Conservation (phyloP, 2,888 invertebrate species). For the Epirrita christyi region DNA sequence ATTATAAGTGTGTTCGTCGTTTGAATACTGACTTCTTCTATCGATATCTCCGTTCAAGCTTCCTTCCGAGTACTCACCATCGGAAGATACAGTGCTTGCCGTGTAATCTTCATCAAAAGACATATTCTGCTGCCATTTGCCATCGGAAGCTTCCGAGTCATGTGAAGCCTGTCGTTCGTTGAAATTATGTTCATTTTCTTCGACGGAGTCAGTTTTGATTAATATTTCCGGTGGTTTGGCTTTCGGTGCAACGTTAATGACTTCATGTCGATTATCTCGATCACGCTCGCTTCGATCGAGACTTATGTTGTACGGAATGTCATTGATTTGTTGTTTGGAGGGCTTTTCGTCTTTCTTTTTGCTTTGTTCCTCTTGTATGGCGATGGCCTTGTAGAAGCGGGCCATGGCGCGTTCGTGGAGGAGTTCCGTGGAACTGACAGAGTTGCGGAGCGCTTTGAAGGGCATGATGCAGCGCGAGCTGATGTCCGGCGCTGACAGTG, state of each 20-base stretch:
- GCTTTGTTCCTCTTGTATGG: constrained; percentile 88
- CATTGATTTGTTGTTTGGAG: constrained; percentile 48
- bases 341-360: constrained; percentile 53
- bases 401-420: constrained; percentile 93
- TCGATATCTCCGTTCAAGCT: constrained; percentile 69
- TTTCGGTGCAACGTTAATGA: constrained; percentile 28
- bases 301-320: constrained; percentile 68
- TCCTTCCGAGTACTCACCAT: constrained; percentile 74
- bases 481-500: constrained; percentile 92
- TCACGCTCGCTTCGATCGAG: constrained; percentile 42
- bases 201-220: constrained; percentile 66
- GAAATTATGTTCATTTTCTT: constrained; percentile 58
- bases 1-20: constrained; percentile 88
- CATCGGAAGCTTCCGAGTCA: constrained; percentile 62
- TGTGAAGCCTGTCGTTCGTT: constrained; percentile 57
- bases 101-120: constrained; percentile 86
- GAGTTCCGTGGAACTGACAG: constrained; percentile 93
- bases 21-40: constrained; percentile 61
- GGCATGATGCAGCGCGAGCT: constrained; percentile 78
- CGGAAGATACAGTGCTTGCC: constrained; percentile 85
- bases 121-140: constrained; percentile 74
- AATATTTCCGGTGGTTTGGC: constrained; percentile 58
- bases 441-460: constrained; percentile 87
- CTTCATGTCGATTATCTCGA: constrained; percentile 37
- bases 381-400: constrained; percentile 91